A percentile compares a stretch with the other conserved stretches of the same genome.
These are phyloP conservation scores for Quiscalus mexicanus DNA, from an alignment of 2,113 vertebrate genomes.

Conservation along the genomic window DNA sequence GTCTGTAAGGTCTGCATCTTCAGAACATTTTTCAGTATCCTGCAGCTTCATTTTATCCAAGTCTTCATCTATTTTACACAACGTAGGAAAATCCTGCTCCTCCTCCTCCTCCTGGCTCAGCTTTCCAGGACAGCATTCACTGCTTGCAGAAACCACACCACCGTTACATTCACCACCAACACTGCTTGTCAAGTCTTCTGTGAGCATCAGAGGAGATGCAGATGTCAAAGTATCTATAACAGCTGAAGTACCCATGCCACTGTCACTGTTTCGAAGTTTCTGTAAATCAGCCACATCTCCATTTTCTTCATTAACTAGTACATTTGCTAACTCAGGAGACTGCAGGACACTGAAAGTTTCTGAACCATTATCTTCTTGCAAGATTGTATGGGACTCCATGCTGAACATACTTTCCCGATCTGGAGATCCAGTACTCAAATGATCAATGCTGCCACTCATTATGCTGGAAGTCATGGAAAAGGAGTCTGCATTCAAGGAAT, in stretches of 20 bases:
- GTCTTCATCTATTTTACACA: neutral
- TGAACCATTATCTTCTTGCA: constrained; percentile 46
- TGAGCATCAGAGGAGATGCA: neutral
- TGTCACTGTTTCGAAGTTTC: neutral
- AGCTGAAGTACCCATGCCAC: neutral
- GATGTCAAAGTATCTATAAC: neutral
- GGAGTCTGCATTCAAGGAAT: constrained; percentile 78
- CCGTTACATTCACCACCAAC: neutral
- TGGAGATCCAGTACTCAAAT: constrained; percentile 73
- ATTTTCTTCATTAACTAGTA: neutral
- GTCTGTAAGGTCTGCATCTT: neutral
- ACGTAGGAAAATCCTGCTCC: neutral
- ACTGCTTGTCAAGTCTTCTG: neutral
- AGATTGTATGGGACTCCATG: constrained; percentile 23
- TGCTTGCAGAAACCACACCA: neutral
- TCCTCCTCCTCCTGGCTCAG: constrained; percentile 18
- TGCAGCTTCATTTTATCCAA: constrained; percentile 8
- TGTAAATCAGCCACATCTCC: neutral
- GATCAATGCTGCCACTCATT: constrained; percentile 76
- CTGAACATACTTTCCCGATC: constrained; percentile 71
- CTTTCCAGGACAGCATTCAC: neutral
- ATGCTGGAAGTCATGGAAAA: constrained; percentile 78
- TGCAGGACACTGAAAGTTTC: constrained; percentile 71
- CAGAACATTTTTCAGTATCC: neutral
- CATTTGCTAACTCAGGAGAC: constrained; percentile 30